Conservation (phyloP, 2,113 vertebrate species). For the Thamnophis sirtalis region DNA sequence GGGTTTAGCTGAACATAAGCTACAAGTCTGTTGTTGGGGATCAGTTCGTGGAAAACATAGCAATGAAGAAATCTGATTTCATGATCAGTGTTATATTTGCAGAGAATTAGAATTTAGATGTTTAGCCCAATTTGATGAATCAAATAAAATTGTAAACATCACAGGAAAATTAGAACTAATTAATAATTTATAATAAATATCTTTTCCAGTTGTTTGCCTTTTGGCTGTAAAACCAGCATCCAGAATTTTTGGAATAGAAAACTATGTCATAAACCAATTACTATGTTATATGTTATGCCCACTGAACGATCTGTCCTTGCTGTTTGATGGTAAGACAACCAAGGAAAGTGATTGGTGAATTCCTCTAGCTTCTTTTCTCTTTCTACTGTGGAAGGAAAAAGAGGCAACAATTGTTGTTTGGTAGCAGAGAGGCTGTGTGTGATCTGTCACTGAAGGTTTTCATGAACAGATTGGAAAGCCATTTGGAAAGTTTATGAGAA, state of each 20-base stretch:
- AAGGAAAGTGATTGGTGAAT: not conserved
- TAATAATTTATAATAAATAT: not conserved
- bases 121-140: not conserved
- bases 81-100: not conserved
- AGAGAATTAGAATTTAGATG: not conserved
- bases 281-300: not conserved
- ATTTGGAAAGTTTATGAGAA: not conserved
- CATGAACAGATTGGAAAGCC: not conserved
- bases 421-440: not conserved
- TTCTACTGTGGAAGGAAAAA: not conserved
- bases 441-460: not conserved
- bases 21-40: not conserved
- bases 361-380: not conserved
- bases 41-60: not conserved
- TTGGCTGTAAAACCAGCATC: not conserved
- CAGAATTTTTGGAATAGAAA: not conserved
- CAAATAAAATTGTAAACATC: not conserved
- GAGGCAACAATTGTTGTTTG: not conserved
- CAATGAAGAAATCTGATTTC: not conserved
- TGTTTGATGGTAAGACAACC: not conserved
- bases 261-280: not conserved
- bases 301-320: not conserved
- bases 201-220: not conserved
- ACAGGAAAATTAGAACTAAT: not conserved
- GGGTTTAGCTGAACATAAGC: not conserved